Conservation (phyloP, 1,140 invertebrate genomes). For the Pectinophora gossypiella region DNA sequence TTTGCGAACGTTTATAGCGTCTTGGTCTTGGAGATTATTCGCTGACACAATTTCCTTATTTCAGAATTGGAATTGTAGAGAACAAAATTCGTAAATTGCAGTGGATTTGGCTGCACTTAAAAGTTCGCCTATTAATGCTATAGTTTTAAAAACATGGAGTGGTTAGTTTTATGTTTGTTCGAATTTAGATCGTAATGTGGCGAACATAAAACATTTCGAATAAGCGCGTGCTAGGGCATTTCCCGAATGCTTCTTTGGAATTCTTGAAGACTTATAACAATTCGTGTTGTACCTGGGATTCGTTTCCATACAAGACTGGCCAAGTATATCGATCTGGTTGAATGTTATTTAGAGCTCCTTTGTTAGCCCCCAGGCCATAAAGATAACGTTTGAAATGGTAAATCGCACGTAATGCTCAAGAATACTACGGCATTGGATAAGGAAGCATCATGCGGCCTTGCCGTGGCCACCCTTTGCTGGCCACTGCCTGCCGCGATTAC, state of each 20-base stretch:
- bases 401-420: conserved; percentile 62
- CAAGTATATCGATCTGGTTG: conserved; percentile 43
- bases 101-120: too few species aligned
- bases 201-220: too few species aligned
- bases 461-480: too few species aligned
- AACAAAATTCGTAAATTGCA: too few species aligned
- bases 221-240: too few species aligned
- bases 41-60: neutral
- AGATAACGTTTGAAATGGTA: conserved; percentile 56
- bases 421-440: conserved; percentile 33
- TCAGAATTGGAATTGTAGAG: too few species aligned
- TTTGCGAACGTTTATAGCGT: neutral
- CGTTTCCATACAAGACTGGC: conserved; percentile 5
- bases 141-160: too few species aligned
- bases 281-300: neutral
- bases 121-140: too few species aligned
- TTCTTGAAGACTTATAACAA: neutral
- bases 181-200: too few species aligned
- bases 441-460: conserved; percentile 33
- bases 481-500: too few species aligned
- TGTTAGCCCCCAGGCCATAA: conserved; percentile 54
- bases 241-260: too few species aligned
- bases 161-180: too few species aligned
- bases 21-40: neutral
- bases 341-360: conserved; percentile 46